A percentile compares a stretch with the other conserved stretches of the same genome.
Conservation (phyloP, 2,113 vertebrate species). For the Arothron firmamentum region DNA sequence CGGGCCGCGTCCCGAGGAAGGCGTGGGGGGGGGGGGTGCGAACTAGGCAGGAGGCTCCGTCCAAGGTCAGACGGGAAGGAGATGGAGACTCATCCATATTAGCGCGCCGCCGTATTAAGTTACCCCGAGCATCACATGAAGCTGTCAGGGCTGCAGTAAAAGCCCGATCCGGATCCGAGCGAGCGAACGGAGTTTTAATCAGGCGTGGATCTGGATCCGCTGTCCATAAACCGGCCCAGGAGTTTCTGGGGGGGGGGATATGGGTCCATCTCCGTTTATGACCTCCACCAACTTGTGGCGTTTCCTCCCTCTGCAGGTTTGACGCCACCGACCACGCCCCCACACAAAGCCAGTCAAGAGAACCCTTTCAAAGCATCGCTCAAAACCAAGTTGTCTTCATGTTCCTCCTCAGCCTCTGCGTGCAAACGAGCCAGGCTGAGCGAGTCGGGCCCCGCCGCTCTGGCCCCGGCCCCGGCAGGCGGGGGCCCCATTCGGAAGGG, state of each 20-base stretch:
- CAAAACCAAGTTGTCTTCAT: conserved; percentile 94
- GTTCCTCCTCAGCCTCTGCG: conserved; percentile 86
- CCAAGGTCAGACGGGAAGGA: conserved; percentile 67
- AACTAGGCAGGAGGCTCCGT: conserved; percentile 43
- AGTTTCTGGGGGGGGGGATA: conserved; percentile 56
- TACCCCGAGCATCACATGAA: conserved; percentile 75
- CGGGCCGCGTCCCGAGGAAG: conserved; percentile 29
- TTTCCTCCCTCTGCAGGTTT: conserved; percentile 79
- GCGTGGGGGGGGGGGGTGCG: too few relatives aligned
- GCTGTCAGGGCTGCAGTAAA: conserved; percentile 77
- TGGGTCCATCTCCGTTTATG: conserved; percentile 55
- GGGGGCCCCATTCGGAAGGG: conserved; percentile 80
- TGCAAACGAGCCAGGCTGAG: conserved; percentile 88
- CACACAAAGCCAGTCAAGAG: conserved; percentile 99
- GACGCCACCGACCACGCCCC: conserved; percentile 99
- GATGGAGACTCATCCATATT: conserved; percentile 56
- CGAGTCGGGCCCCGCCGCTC: conserved; percentile 77
- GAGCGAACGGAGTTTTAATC: conserved; percentile 76
- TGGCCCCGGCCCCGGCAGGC: conserved; percentile 65
- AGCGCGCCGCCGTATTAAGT: conserved; percentile 66
- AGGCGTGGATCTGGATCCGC: conserved; percentile 62
- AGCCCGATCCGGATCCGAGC: conserved; percentile 69
- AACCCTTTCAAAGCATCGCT: conserved; percentile 96
- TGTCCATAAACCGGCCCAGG: conserved; percentile 63
- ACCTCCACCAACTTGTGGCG: conserved; percentile 40